These are phyloP conservation scores for Drosophila siamana DNA, from an alignment of 2,888 invertebrate genomes.

Conservation along the genomic window DNA sequence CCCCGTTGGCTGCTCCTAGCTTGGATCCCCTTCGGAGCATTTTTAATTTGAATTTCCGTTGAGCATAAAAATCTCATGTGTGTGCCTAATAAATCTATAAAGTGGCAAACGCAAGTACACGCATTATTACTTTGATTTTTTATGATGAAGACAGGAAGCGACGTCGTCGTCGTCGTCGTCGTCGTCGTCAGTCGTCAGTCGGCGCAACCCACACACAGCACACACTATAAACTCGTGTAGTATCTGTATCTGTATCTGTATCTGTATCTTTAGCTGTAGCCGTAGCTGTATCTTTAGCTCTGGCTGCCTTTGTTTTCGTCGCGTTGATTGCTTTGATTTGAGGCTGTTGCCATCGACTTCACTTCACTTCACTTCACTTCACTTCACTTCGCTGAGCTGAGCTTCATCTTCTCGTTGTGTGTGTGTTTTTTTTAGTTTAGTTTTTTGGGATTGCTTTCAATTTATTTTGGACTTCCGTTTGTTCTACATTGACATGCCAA, in stretches of 20 bases:
- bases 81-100: conserved; percentile 79
- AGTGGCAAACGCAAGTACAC: conserved; percentile 81
- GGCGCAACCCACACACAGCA: conserved; percentile 48
- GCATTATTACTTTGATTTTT: conserved; percentile 82
- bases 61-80: conserved; percentile 66
- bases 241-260: conserved; percentile 41
- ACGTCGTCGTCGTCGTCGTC: conserved; percentile 36
- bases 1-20: neutral
- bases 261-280: conserved; percentile 38
- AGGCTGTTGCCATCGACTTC: conserved; percentile 4
- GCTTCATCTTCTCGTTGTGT: neutral
- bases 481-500: conserved; percentile 73
- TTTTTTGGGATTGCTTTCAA: conserved; percentile 74
- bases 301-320: conserved; percentile 41
- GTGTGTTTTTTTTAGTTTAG: conserved; percentile 6
- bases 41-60: conserved; percentile 84
- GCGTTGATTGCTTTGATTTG: conserved; percentile 72
- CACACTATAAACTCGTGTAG: conserved; percentile 46
- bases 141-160: conserved; percentile 80
- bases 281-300: conserved; percentile 29
- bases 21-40: conserved; percentile 56
- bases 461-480: conserved; percentile 77
- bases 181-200: conserved; percentile 11
- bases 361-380: neutral
- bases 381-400: neutral